Percentiles rank a stretch among this genome's conserved stretches.
These are phyloP conservation scores for Tetraneura akinire DNA, from an alignment of 1,140 invertebrate species.

Conservation along the genomic window DNA sequence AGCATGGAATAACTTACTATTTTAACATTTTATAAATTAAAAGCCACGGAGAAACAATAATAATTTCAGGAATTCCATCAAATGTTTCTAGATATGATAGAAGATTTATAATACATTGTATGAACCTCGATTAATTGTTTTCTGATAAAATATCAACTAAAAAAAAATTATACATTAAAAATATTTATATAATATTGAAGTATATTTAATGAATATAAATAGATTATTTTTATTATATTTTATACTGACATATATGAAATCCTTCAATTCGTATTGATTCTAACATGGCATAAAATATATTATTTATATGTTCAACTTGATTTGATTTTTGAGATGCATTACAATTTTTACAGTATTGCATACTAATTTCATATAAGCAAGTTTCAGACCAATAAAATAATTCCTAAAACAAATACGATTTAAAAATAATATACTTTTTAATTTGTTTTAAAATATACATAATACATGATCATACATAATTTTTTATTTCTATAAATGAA, in stretches of 20 bases:
- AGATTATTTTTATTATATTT: neutral
- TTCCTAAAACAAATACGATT: slow-evolving; percentile 67
- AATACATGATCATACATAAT: too few species aligned
- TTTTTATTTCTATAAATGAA: slow-evolving; percentile 58
- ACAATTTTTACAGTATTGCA: slow-evolving; percentile 56
- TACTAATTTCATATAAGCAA: slow-evolving; percentile 54
- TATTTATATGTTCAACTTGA: slow-evolving; percentile 68
- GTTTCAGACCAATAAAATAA: slow-evolving; percentile 52
- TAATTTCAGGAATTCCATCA: slow-evolving; percentile 58
- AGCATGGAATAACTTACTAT: slow-evolving; percentile 55
- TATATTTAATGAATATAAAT: neutral
- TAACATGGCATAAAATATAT: slow-evolving; percentile 70
- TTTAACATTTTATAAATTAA: slow-evolving; percentile 77
- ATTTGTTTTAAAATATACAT: slow-evolving; percentile 42
- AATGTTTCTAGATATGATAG: slow-evolving; percentile 71
- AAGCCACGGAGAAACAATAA: slow-evolving; percentile 78
- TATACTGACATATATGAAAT: slow-evolving; percentile 60
- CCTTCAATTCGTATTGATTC: slow-evolving; percentile 67
- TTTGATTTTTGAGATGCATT: slow-evolving; percentile 61
- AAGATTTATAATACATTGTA: slow-evolving; percentile 75
- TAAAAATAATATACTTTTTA: neutral
- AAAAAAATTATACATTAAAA: neutral
- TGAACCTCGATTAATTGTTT: slow-evolving; percentile 65
- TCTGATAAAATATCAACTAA: slow-evolving; percentile 60
- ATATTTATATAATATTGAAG: too few species aligned